Evolutionary conservation across 30 jellyfish, hydroid and myxozoan genomes (phyloP), one percentile per base, ranked within the genome.

Genomic region (Phacellophora camtschatica): DNA sequence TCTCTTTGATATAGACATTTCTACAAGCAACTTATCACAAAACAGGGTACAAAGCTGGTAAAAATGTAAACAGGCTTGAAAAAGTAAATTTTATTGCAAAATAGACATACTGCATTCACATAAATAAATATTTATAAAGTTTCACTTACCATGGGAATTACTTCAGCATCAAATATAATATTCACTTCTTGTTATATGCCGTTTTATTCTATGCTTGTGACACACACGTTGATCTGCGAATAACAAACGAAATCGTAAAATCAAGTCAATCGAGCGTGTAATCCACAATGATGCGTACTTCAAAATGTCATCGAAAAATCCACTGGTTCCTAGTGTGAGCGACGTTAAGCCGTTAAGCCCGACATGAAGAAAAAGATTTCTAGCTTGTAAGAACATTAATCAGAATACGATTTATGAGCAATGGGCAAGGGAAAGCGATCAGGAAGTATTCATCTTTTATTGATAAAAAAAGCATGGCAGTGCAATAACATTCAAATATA

Each of bases 331-430:
- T 30, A 28, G 35, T 39, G 19, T 31, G 29, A 71, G 72, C 84
- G 51, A 36, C 53, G 73, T 30, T 71, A 71, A 71, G 84, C 72
- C 71, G 57, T 42, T 30, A 31, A 71, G 84, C 84, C 39, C 28
- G 41, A 55, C 18, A 71, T 39, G 72, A 30, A 71, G 84, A 36
- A 71, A 53, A 46, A 71, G 72, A 46, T 30, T 43, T 41, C 63
- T 28, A 55, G 29, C 10, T 28, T 53, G 84, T 48, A 49, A 71
- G 50, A 30, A 71, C 62, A 71, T 71, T 50, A 36, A 31, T 37
- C 61, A 46, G 84, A 49, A 71, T 28, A 41, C 28, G 84, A 71
- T 71, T 50, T 33, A 71, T 31, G 22, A 28, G 35, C 69, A 71
- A 27, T 71, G 57, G 49, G 59, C 30, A 71, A 43, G 86, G 74